Conservation (phyloP, 2,797 vertebrate genomes). For the Protosalanx chinensis region DNA sequence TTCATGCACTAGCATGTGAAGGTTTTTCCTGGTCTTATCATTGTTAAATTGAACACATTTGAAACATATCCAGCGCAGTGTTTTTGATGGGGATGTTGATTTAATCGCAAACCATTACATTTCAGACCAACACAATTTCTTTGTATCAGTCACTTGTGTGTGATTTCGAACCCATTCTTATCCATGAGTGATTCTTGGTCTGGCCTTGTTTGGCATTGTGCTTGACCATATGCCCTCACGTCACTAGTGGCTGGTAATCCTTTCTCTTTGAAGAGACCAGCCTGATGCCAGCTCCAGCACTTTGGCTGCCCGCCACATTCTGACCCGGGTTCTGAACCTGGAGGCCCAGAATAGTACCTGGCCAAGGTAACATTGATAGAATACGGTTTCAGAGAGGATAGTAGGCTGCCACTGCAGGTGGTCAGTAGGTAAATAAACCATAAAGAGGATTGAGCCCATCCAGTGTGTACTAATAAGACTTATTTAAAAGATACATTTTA, state of each 20-base stretch:
- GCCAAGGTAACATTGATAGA: no score
- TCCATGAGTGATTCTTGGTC: slow-evolving; percentile 46
- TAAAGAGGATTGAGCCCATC: no score
- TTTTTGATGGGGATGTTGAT: neutral
- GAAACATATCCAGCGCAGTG: neutral
- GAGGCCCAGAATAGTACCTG: slow-evolving; percentile 37
- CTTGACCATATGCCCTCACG: slow-evolving; percentile 67
- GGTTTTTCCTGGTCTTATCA: neutral
- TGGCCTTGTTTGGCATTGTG: slow-evolving; percentile 52
- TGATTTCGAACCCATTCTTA: neutral
- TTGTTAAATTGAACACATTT: neutral
- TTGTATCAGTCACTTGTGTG: neutral
- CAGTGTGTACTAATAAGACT: no score
- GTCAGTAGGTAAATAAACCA: no score
- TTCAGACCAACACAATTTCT: neutral
- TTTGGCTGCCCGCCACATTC: slow-evolving; percentile 54
- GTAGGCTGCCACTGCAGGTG: no score
- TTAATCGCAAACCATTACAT: neutral
- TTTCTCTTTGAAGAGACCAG: slow-evolving; percentile 63
- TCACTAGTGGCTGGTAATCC: slow-evolving; percentile 58
- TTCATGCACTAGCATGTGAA: neutral
- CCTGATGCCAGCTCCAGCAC: slow-evolving; percentile 48
- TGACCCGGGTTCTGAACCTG: slow-evolving; percentile 29
- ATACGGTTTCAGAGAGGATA: no score
- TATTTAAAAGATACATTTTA: no score